Evolutionary conservation across 2,113 vertebrate genomes (phyloP), one percentile per base, ranked within the genome.

Genomic region (Alces alces): DNA sequence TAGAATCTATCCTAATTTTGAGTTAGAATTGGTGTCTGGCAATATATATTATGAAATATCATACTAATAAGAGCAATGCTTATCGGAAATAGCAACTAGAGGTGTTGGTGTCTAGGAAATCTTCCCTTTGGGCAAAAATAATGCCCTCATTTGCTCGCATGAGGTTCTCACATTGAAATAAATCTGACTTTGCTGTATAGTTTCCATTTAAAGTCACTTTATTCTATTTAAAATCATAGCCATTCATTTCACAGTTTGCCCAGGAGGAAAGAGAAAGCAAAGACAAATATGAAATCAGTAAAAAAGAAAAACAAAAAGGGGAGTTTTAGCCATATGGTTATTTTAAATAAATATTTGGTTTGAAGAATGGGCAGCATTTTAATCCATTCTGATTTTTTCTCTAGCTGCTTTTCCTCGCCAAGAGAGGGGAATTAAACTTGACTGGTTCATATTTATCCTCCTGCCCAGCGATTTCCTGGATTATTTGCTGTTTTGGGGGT

Each of bases 311-410:
- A 9, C 3, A 70, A n/a, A 36, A 2, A 5, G 9, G 19, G 66
- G 83, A 36, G 2, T 60, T 91, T 88, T 28, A 16, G 39, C 93
- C 80, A 96, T 86, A 58, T 93, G 60, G 60, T 82, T 97, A 97
- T 96, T 97, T 97, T 66, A 91, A 93, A 83, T 95, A 86, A 88
- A 79, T 94, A 97, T 93, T 86, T 98, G 61, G 55, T 79, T 95
- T 95, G 89, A 97, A 93, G 73, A 97, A 84, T 84, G 50, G 61
- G 17, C 39, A 93, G 36, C 73, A 85, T 95, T 95, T 88, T 30
- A 96, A 85, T 93, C n/a, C 73, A 82, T 93, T 96, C 39, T 47
- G 70, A 21, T 85, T 93, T 98, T 91, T 23, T 54, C 11, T 93
- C 16, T 94, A 17, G 83, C 79, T 97, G 64, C 28, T 95, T 95